A percentile compares a stretch with the other conserved stretches of the same genome.
Conservation (phyloP, 2,113 vertebrate species). For the Lipophrys pholis region DNA sequence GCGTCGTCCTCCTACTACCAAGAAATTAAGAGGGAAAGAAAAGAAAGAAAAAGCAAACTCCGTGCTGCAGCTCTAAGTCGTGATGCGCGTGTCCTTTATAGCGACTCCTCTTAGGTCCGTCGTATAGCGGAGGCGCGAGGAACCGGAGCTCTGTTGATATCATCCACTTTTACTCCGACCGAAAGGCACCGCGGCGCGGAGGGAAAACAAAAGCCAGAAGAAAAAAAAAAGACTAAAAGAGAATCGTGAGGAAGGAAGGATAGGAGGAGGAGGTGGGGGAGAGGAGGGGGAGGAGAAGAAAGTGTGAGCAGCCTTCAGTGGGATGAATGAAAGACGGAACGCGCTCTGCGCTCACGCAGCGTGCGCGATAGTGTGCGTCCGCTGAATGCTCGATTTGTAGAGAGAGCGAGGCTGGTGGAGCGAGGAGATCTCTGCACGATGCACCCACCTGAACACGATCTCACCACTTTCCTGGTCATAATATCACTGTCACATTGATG, state of each 20-base stretch:
- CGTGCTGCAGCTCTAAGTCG: conserved; percentile 45
- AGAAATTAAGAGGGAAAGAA: not conserved
- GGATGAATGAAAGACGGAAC: conserved; percentile 65
- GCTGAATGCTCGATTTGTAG: conserved; percentile 54
- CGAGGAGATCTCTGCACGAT: conserved; percentile 60
- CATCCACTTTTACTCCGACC: conserved; percentile 49
- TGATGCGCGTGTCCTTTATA: conserved; percentile 64
- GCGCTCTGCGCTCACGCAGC: conserved; percentile 37
- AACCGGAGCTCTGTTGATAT: conserved; percentile 58
- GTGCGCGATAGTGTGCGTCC: conserved; percentile 30
- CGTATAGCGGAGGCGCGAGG: conserved; percentile 33
- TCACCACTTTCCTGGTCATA: not conserved
- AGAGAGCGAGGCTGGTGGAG: conserved; percentile 46
- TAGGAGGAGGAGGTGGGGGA: not conserved
- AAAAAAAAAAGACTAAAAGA: not conserved
- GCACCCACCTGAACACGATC: conserved; percentile 59
- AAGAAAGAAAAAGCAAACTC: conserved; percentile 16
- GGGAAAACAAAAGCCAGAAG: not conserved
- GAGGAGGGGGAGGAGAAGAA: not conserved
- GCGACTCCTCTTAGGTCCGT: conserved; percentile 49
- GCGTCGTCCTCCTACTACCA: not conserved
- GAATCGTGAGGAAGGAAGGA: conserved; percentile 6
- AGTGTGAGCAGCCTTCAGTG: conserved; percentile 53
- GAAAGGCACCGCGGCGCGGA: conserved; percentile 35
- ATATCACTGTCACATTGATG: not conserved